Evolutionary conservation across 1,140 invertebrate genomes (phyloP).

Genomic region (Asbolus verrucosus): DNA sequence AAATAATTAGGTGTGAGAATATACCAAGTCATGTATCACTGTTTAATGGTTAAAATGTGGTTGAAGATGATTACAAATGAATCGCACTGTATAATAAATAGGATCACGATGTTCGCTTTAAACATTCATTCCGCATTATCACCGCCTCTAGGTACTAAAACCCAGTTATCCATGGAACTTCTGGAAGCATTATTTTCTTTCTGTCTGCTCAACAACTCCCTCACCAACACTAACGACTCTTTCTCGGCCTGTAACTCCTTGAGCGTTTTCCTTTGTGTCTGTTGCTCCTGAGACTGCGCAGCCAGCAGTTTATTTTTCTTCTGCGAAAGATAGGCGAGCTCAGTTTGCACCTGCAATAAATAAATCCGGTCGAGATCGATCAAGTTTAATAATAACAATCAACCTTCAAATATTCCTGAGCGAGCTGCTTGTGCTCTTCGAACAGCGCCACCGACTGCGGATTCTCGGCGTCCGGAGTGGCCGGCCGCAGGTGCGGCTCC

Average conservation of each 20-base stretch:
- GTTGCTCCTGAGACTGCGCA: constrained; percentile 71
- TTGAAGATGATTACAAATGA: background rate
- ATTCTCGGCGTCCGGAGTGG: constrained; percentile 81
- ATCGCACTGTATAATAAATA: constrained; percentile 1
- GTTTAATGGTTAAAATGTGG: no score
- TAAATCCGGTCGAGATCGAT: background rate
- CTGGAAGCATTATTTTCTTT: constrained; percentile 18
- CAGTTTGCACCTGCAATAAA: constrained; percentile 76
- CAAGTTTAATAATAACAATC: constrained; percentile 39
- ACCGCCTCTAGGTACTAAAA: constrained; percentile 2
- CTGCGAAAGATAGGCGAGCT: constrained; percentile 77
- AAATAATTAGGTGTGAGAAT: no score
- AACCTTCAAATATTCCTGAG: constrained; percentile 78
- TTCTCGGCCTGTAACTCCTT: constrained; percentile 78
- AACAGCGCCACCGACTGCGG: constrained; percentile 84
- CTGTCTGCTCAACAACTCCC: constrained; percentile 49
- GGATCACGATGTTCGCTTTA: background rate
- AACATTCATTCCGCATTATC: constrained; percentile 5
- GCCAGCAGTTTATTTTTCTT: constrained; percentile 76
- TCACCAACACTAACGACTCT: constrained; percentile 62
- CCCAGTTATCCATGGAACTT: constrained; percentile 18
- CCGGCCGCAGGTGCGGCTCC: constrained; percentile 81
- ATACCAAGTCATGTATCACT: no score
- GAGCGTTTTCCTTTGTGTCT: constrained; percentile 72
- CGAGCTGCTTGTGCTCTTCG: constrained; percentile 84